phyloP scores from a whole-genome alignment of 2,888 invertebrate genomes.

The Drosophila siamana region DNA sequence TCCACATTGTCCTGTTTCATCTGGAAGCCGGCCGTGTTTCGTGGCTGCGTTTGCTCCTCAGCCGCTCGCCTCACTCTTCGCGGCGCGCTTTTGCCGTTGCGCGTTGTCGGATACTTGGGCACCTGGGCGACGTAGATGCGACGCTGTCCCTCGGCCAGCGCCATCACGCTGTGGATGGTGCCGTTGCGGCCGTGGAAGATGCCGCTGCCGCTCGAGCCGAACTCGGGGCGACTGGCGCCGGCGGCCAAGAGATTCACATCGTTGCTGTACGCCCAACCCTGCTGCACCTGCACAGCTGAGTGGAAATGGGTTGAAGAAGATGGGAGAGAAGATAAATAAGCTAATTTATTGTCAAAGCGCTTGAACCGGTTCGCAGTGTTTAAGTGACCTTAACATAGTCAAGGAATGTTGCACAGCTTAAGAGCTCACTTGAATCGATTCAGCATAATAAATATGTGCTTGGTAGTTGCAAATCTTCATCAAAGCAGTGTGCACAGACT shows the following conservation, averaged over 20 bases:
- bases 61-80: neutral
- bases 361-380: too few relatives aligned
- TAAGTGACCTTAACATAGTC: too few relatives aligned
- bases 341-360: too few relatives aligned
- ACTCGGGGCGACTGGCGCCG: conserved; percentile 88
- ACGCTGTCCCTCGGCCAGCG: conserved; percentile 62
- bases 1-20: conserved; percentile 77
- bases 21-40: neutral
- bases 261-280: conserved; percentile 89
- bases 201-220: conserved; percentile 91
- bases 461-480: too few relatives aligned
- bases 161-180: conserved; percentile 69
- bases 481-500: too few relatives aligned
- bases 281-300: conserved; percentile 88
- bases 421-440: too few relatives aligned
- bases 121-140: conserved; percentile 74
- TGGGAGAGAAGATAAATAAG: too few relatives aligned
- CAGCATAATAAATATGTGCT: too few relatives aligned
- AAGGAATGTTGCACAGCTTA: too few relatives aligned
- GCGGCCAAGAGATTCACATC: conserved; percentile 90
- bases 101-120: conserved; percentile 69
- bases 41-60: neutral
- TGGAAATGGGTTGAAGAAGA: neutral
- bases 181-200: conserved; percentile 88
- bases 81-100: neutral